Evolutionary conservation across 2,797 vertebrate genomes (phyloP).

Genomic region (Aphelocoma californica): DNA sequence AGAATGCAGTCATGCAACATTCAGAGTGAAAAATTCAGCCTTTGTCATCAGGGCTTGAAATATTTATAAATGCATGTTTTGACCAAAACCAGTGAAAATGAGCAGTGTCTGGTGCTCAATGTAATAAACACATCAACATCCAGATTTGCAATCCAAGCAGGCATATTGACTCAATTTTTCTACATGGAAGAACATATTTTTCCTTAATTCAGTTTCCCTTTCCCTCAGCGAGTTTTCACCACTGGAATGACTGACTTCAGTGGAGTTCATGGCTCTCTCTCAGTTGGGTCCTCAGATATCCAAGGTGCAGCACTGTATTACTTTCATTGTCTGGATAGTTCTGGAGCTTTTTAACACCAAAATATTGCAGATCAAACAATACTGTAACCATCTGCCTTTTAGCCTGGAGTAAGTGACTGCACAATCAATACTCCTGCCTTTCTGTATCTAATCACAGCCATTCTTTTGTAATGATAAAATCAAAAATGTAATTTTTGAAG

Average conservation of each 20-base stretch:
- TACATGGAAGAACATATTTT: neutral
- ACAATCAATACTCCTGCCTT: neutral
- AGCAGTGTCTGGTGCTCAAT: neutral
- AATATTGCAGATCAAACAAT: neutral
- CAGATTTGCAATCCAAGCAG: neutral
- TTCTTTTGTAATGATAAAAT: neutral
- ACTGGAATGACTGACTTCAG: neutral
- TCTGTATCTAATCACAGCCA: neutral
- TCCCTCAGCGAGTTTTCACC: neutral
- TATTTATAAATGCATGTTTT: neutral
- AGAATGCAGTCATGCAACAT: neutral
- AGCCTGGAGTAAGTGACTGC: neutral
- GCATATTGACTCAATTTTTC: neutral
- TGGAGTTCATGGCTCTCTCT: neutral
- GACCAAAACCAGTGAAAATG: neutral
- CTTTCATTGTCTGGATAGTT: neutral
- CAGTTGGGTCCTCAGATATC: rapidly evolving
- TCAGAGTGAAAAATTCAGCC: neutral
- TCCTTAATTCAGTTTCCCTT: neutral
- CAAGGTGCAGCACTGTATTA: neutral
- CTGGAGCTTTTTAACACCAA: neutral
- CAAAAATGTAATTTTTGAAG: neutral
- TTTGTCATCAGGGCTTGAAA: neutral
- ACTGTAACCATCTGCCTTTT: neutral
- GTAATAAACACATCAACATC: neutral